A percentile compares a stretch with the other conserved stretches of the same genome.
These are phyloP conservation scores for Onychorhynchus coronatus DNA, from an alignment of 2,113 vertebrate genomes.

Conservation along the genomic window DNA sequence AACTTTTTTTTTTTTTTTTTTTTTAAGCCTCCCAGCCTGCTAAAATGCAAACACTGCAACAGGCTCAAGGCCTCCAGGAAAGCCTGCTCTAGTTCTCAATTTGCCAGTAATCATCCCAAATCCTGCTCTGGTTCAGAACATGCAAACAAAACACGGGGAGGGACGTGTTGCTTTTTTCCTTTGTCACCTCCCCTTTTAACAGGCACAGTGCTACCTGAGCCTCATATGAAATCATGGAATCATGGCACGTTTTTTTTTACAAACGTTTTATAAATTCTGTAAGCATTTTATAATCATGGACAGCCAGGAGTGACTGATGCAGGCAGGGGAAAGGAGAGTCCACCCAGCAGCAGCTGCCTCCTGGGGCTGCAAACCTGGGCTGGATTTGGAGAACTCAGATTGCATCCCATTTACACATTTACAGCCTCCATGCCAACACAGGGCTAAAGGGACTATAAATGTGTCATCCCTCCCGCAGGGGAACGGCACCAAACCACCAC, in stretches of 20 bases:
- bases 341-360: background rate
- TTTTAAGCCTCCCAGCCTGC: background rate
- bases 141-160: background rate
- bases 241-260: too few species aligned
- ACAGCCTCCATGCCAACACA: background rate
- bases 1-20: background rate
- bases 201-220: background rate
- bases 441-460: accelerated
- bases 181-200: background rate
- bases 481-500: background rate
- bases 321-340: background rate
- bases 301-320: background rate
- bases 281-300: too few species aligned
- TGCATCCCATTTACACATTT: too few species aligned
- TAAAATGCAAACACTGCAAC: background rate
- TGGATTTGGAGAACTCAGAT: background rate
- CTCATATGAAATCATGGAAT: accelerated
- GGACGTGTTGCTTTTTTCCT: background rate
- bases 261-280: too few species aligned
- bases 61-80: background rate
- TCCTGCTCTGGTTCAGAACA: background rate
- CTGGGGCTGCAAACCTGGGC: too few species aligned
- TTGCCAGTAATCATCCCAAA: background rate
- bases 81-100: background rate
- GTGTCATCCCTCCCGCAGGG: background rate